Base-by-base conservation (phyloP, 2,113 vertebrate species). In the Clarias magur region DNA sequence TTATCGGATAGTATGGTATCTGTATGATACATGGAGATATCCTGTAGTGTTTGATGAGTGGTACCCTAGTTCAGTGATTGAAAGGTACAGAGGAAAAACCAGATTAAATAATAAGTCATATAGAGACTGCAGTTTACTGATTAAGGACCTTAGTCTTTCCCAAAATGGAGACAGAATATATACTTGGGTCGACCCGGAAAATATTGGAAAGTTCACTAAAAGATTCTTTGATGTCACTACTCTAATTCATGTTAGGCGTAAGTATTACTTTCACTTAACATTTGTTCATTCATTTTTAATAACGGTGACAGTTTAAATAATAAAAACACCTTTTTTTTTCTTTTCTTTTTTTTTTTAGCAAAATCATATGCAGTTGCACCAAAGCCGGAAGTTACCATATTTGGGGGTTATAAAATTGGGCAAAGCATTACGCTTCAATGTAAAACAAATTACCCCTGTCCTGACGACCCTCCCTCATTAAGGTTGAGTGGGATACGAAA, bases 151-250 rank as follows among this genome's bases (percentile, higher is more conserved):
- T 76, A 59, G 0, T 0, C n/a, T 0, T 62, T 4, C 0, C 25
- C 80, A 93, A 27, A 56, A 92, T 79, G 34, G 75, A 79, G 81
- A 93, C 79, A 92, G 11, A 84, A 25, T 94, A 62, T 94, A 94
- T 67, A 34, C 91, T 12, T 93, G 93, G 93, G 88, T 94, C 8
- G 93, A 93, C 84, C 93, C 92, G 53, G 93, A 93, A 17, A 80
- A 93, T 85, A 60, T 93, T 86, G 88, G 91, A 0, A n/a, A 0
- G 12, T 0, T 17, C 0, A 94, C 90, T 4, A 87, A 90, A 2
- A 1, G 0, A 9, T 93, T 93, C 84, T 94, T 25, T 88, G 90
- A 94, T 12, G 92, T 60, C 83, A 90, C 89, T 17, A 90, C 93
- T 57, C 87, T 17, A 6, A 90, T 94, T 80, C 25, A 88, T 7